These are phyloP conservation scores for Sarcophilus harrisii DNA, from an alignment of 2,797 vertebrate species.

Conservation along the genomic window DNA sequence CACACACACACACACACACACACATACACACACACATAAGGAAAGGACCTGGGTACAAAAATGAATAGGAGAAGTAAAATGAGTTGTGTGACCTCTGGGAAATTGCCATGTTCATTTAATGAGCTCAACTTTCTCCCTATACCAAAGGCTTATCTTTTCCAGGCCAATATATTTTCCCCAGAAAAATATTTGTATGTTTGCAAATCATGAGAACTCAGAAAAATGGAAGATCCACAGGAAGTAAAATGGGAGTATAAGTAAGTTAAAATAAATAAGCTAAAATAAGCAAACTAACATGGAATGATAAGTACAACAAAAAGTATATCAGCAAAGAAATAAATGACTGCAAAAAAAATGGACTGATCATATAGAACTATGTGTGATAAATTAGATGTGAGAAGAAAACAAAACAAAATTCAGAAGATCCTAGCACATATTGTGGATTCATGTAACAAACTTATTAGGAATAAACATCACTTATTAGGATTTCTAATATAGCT, in stretches of 20 bases:
- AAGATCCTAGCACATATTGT: too few species aligned
- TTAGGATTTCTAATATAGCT: too few species aligned
- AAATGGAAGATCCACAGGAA: not conserved
- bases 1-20: too few species aligned
- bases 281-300: not conserved
- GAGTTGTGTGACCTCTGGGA: not conserved
- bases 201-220: not conserved
- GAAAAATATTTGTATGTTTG: not conserved
- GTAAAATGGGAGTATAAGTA: not conserved
- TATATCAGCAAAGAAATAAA: not conserved
- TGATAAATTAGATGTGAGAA: not conserved
- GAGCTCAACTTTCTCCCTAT: not conserved
- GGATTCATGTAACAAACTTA: not conserved
- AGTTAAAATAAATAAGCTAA: not conserved
- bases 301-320: not conserved
- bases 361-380: not conserved
- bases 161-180: not conserved
- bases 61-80: not conserved
- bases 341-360: not conserved
- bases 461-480: not conserved
- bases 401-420: not conserved
- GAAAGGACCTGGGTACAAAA: not conserved
- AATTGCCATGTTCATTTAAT: not conserved
- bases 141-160: not conserved
- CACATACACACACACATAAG: not conserved